Evolutionary conservation across 2,797 vertebrate species (phyloP).

Genomic region (Podargus strigoides): DNA sequence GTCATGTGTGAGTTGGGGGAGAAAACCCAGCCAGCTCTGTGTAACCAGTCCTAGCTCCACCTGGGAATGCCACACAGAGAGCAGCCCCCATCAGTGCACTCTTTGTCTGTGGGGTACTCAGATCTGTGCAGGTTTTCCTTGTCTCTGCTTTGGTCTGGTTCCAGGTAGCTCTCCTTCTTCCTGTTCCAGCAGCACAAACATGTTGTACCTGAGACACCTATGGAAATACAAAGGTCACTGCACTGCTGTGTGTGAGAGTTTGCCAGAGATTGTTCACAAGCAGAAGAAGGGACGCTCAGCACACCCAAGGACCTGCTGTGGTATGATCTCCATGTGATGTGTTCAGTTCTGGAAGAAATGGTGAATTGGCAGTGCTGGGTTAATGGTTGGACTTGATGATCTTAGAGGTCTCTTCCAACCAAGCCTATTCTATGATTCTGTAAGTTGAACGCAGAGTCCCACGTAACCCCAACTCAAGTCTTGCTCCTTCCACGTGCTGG

Average conservation of each 20-base stretch:
- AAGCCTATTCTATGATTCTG: too few species aligned
- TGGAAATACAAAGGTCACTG: slow-evolving; percentile 41
- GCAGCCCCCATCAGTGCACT: not conserved
- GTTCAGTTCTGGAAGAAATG: not conserved
- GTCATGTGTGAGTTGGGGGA: not conserved
- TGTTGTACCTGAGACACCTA: not conserved
- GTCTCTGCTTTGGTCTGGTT: not conserved
- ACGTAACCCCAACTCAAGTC: not conserved
- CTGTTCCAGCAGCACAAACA: not conserved
- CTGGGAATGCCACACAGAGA: not conserved
- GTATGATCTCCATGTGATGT: not conserved
- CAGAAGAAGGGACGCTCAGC: not conserved
- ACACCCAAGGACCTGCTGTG: not conserved
- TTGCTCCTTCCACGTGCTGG: not conserved
- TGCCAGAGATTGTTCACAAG: not conserved
- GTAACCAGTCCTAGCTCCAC: not conserved
- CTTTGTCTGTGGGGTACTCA: not conserved
- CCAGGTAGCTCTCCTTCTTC: not conserved
- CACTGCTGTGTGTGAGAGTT: not conserved
- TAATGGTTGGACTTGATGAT: too few species aligned
- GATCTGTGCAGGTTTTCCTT: not conserved
- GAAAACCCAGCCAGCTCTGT: not conserved
- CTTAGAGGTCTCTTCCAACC: too few species aligned
- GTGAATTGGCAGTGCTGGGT: too few species aligned
- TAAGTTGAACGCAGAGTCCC: not conserved